phyloP scores from a whole-genome alignment of 1,140 invertebrate genomes.

The Zaprionus ornatus region DNA sequence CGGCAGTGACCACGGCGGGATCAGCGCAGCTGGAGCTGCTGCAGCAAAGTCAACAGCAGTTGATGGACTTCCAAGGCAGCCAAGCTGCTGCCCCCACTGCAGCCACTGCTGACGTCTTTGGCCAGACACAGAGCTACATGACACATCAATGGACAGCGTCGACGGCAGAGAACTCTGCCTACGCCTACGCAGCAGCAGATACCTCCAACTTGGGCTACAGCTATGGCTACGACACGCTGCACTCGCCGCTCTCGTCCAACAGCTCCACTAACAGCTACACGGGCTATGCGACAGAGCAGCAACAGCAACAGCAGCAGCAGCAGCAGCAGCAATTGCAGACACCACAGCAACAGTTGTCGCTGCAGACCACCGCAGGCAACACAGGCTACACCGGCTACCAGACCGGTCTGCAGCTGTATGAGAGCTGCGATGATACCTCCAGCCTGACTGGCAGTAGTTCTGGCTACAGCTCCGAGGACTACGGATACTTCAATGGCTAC shows the following conservation, averaged over 20 bases:
- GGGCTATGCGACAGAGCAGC: constrained; percentile 25
- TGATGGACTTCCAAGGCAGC: not conserved
- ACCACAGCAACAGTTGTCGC: constrained; percentile 39
- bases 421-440: constrained; percentile 81
- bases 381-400: constrained; percentile 35
- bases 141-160: constrained; percentile 45
- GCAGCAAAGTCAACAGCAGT: not conserved
- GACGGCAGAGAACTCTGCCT: not conserved
- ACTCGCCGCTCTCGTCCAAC: constrained; percentile 65
- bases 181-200: constrained; percentile 21
- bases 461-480: constrained; percentile 77
- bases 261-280: constrained; percentile 62
- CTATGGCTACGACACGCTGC: constrained; percentile 65
- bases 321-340: constrained; percentile 11
- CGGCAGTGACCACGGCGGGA: not conserved
- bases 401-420: constrained; percentile 60
- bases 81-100: not conserved
- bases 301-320: constrained; percentile 33
- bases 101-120: constrained; percentile 9
- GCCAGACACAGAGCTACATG: constrained; percentile 18
- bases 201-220: constrained; percentile 20
- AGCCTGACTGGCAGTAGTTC: constrained; percentile 71
- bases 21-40: not conserved
- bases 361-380: constrained; percentile 21
- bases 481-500: constrained; percentile 63